Conservation (phyloP, 2,888 invertebrate genomes). For the Tachina fera region DNA sequence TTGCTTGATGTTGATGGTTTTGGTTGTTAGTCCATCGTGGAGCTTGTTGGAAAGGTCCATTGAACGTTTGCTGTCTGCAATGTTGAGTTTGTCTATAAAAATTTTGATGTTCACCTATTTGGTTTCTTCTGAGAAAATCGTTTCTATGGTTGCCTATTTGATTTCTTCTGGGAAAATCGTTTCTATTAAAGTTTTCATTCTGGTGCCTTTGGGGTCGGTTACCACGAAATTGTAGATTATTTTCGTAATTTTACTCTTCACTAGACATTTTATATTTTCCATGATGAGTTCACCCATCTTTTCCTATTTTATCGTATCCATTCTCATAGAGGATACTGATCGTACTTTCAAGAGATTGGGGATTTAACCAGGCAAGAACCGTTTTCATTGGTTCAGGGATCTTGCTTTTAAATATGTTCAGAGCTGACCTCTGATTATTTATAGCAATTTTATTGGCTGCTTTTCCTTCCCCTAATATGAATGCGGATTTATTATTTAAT, state of each 20-base stretch:
- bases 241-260: not conserved
- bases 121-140: conserved; percentile 12
- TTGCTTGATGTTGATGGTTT: not conserved
- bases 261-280: not conserved
- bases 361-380: conserved; percentile 7
- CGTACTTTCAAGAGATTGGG: conserved; percentile 10
- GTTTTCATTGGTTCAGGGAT: conserved; percentile 30
- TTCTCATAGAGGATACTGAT: conserved; percentile 25
- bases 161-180: conserved; percentile 11
- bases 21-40: conserved; percentile 2
- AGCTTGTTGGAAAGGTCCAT: too few species aligned
- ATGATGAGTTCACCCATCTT: not conserved
- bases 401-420: conserved; percentile 12
- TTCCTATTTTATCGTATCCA: conserved; percentile 18
- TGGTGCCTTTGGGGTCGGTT: not conserved
- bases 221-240: conserved; percentile 8
- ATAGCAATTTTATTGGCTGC: conserved; percentile 2
- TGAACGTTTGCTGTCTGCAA: not conserved
- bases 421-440: conserved; percentile 12
- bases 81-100: not conserved
- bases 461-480: conserved; percentile 16
- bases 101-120: not conserved
- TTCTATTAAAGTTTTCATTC: conserved; percentile 16
- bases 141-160: too few species aligned
- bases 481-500: conserved; percentile 5